phyloP scores from a whole-genome alignment of 2,797 vertebrate species.

The Potorous gilbertii region DNA sequence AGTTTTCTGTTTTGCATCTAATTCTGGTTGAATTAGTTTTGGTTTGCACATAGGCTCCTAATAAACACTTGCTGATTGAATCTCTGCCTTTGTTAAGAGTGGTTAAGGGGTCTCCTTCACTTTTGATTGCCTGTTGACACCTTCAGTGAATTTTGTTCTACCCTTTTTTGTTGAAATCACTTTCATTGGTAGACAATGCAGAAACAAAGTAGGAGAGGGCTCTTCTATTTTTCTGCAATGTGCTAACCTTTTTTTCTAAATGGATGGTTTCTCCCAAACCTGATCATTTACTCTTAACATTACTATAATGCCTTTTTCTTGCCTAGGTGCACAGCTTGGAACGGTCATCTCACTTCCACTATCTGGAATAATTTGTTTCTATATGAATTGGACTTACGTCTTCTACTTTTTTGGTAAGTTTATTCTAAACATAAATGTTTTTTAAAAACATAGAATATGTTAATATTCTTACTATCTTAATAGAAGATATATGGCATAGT shows the following conservation, averaged over 20 bases:
- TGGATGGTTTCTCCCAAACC: neutral
- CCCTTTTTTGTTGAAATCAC: neutral
- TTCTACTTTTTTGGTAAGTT: slow-evolving; percentile 97
- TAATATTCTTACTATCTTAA: neutral
- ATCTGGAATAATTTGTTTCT: slow-evolving; percentile 96
- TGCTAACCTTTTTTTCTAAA: slow-evolving; percentile 1
- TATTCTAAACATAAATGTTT: slow-evolving; percentile 44
- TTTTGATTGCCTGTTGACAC: neutral
- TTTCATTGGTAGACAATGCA: neutral
- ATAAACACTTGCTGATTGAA: neutral
- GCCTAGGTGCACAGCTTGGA: slow-evolving; percentile 94
- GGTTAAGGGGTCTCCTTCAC: neutral
- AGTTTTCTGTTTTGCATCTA: neutral
- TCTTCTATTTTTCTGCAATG: neutral
- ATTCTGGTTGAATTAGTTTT: neutral
- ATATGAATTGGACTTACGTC: slow-evolving; percentile 95
- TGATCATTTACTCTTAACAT: slow-evolving; percentile 5
- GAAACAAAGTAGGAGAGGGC: neutral
- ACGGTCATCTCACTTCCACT: slow-evolving; percentile 95
- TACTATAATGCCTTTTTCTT: slow-evolving; percentile 45
- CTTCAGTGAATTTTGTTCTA: neutral
- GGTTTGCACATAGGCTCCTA: neutral
- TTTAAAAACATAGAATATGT: neutral
- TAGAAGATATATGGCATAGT: neutral
- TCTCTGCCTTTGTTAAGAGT: neutral